These are phyloP conservation scores for Dolichotis patagonum DNA, from an alignment of 2,113 vertebrate species.

Conservation along the genomic window DNA sequence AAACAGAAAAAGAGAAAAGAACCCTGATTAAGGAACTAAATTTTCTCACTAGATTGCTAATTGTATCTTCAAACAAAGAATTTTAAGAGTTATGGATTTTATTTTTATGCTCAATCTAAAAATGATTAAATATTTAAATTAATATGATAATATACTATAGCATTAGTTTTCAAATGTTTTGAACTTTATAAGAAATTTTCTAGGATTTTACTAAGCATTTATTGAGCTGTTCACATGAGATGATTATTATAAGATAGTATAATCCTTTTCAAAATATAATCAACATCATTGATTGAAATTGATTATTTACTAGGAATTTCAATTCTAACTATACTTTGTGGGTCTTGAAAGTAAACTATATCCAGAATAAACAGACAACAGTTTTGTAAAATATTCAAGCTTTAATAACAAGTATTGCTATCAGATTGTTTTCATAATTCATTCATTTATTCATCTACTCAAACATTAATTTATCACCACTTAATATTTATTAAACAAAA, in stretches of 20 bases:
- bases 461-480: background rate
- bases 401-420: background rate
- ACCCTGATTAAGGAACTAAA: background rate
- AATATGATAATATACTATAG: background rate
- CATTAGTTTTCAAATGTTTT: constrained; percentile 22
- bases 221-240: background rate
- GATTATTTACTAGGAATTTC: background rate
- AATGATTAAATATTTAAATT: constrained; percentile 16
- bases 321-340: background rate
- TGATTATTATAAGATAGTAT: background rate
- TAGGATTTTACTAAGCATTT: constrained; percentile 26
- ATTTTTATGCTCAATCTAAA: background rate
- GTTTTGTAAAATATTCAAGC: constrained; percentile 13
- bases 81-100: background rate
- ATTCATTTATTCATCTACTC: background rate
- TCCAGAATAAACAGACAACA: background rate
- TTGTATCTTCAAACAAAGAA: background rate
- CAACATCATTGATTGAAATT: background rate
- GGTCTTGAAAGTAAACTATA: background rate
- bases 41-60: background rate
- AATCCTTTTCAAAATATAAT: background rate
- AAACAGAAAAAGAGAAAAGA: background rate
- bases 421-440: background rate
- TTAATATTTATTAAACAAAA: background rate
- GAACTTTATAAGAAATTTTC: background rate